Conservation (phyloP, 2,113 vertebrate genomes). For the Todiramphus chloris region DNA sequence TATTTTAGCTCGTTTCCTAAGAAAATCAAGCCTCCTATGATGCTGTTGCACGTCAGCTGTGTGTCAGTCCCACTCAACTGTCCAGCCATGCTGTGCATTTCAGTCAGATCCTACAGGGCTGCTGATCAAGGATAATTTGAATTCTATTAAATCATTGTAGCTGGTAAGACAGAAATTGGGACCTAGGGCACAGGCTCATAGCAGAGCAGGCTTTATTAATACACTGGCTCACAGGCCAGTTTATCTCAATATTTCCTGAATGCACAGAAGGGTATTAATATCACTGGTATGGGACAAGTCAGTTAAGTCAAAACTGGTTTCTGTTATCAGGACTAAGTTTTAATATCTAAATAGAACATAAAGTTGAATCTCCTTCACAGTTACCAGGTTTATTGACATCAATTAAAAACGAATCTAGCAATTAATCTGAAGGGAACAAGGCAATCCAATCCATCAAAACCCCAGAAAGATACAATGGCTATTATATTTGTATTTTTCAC, state of each 20-base stretch:
- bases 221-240: neutral
- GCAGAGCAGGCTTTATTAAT: neutral
- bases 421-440: slow-evolving; percentile 6
- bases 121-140: neutral
- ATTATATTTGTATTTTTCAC: neutral
- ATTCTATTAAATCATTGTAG: neutral
- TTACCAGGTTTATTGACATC: slow-evolving; percentile 4
- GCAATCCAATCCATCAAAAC: neutral
- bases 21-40: neutral
- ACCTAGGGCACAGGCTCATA: neutral
- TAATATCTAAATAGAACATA: neutral
- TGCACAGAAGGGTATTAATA: neutral
- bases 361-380: neutral
- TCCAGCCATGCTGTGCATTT: neutral
- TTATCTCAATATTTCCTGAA: neutral
- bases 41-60: neutral
- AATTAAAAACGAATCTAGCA: slow-evolving; percentile 24
- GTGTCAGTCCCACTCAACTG: neutral
- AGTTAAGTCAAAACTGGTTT: neutral
- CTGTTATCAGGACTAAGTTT: neutral
- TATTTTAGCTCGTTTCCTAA: neutral
- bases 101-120: neutral
- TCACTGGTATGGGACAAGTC: neutral
- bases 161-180: neutral
- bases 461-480: neutral